Evolutionary conservation across 2,797 vertebrate species (phyloP), one percentile per base, ranked within the genome.

Genomic region (Perdix hodgsoniae): DNA sequence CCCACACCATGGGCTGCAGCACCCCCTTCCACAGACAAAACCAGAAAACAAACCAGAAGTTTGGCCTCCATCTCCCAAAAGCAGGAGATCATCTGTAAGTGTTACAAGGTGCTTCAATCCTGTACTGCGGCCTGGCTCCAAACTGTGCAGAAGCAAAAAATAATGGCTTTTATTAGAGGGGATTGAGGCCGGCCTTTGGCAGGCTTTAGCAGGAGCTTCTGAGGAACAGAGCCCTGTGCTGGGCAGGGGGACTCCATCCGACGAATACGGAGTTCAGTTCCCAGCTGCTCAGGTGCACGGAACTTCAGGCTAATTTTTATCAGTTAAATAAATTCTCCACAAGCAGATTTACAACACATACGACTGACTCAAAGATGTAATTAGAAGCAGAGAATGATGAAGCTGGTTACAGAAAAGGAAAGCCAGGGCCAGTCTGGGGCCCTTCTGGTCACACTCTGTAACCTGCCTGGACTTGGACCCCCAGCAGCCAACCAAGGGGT

Each of bases 81-180:
- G 91, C 79, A 80, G 73, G 72, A 88, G 91, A 86, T 94, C 87
- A 39, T 92, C 87, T 63, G 5, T 80, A 69, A 92, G 73, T 29
- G 54, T 33, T 90, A 74, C 91, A 91, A 94, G 91, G 94, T 92
- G 94, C 37, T 95, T 90, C 74, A 72, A 47, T 87, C 82, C 92
- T 37, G n/a, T 8, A 0, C 5, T 7, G 22, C 61, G 84, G 87
- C 91, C 2, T 0, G 40, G 12, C 76, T 96, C 92, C 95, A 93
- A 72, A 23, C 3, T 14, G 22, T 8, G 47, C 84, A 89, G 94
- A 42, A 83, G 87, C 82, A 86, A 79, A 65, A 61, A 95, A 81
- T 75, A 83, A 78, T 47, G 76, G 82, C 59, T 94, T 80, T 91
- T 54, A 72, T 82, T 72, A 39, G 64, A 57, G 69, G 44, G 35